Evolutionary conservation across 2,113 vertebrate species (phyloP).

Genomic region (Cynoglossus semilaevis): DNA sequence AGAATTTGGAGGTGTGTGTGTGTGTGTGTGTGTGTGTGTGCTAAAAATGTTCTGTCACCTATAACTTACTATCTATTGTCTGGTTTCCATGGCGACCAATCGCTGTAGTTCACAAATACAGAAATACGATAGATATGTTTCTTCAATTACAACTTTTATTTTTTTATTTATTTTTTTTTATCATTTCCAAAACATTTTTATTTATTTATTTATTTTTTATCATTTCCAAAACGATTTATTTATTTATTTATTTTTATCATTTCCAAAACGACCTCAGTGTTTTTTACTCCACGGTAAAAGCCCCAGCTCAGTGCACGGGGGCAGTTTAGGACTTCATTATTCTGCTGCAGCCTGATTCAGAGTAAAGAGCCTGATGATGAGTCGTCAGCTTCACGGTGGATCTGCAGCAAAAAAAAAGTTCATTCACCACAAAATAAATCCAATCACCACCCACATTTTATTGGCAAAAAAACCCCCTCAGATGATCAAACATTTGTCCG

Average conservation of each 20-base stretch:
- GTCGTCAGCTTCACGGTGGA: conserved; percentile 22
- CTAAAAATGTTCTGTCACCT: conserved; percentile 67
- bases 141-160: too few relatives aligned
- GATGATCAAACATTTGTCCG: conserved; percentile 25
- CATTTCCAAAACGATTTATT: too few relatives aligned
- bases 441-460: conserved; percentile 35
- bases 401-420: conserved; percentile 22
- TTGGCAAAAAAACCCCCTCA: conserved; percentile 11
- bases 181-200: too few relatives aligned
- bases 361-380: conserved; percentile 27
- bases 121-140: too few relatives aligned
- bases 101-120: too few relatives aligned
- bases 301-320: conserved; percentile 19
- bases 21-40: background rate
- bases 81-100: conserved; percentile 23
- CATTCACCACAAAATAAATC: conserved; percentile 21
- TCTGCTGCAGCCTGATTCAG: conserved; percentile 18
- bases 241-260: too few relatives aligned
- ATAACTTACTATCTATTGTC: conserved; percentile 69
- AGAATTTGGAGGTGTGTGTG: background rate
- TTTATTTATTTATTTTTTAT: too few relatives aligned
- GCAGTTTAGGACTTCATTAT: conserved; percentile 52
- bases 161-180: too few relatives aligned
- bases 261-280: too few relatives aligned
- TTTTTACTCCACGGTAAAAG: too few relatives aligned